A percentile compares a stretch with the other conserved stretches of the same genome.
Evolutionary conservation across 2,888 invertebrate species (phyloP).

Genomic region (Watsonalla cultraria): DNA sequence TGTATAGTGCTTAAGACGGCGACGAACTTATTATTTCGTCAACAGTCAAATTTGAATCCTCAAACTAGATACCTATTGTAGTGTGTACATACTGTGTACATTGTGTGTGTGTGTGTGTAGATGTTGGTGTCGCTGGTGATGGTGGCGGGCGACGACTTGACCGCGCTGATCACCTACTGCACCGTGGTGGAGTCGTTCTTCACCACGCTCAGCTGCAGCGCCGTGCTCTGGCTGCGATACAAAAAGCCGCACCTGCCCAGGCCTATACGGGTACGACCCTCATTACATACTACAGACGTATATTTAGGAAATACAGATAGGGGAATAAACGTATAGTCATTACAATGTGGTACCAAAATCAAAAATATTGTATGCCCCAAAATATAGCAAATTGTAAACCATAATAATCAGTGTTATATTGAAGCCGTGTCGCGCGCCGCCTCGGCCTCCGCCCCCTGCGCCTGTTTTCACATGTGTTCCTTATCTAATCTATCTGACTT

Average conservation of each 20-base stretch:
- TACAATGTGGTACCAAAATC: not conserved
- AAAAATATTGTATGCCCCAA: not conserved
- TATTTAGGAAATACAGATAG: not conserved
- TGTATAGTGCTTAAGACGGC: no score
- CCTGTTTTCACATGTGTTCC: no score
- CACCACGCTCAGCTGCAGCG: slow-evolving; percentile 91
- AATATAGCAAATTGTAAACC: no score
- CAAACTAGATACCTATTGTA: no score
- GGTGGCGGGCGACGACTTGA: slow-evolving; percentile 90
- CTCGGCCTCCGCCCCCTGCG: no score
- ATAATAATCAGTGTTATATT: no score
- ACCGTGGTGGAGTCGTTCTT: slow-evolving; percentile 96
- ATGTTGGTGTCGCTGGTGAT: slow-evolving; percentile 90
- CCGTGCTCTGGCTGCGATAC: slow-evolving; percentile 90
- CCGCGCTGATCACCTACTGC: slow-evolving; percentile 92
- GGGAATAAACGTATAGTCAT: not conserved
- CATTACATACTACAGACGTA: not conserved
- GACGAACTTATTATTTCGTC: not conserved
- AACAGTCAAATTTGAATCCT: no score
- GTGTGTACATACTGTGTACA: not conserved
- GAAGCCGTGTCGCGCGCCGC: no score
- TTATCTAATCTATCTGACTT: no score
- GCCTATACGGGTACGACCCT: slow-evolving; percentile 87
- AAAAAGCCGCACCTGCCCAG: slow-evolving; percentile 87
- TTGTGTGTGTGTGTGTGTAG: slow-evolving; percentile 70